Percentiles rank a stretch among this genome's conserved stretches.
These are phyloP conservation scores for Leptogaster cylindrica DNA, from an alignment of 2,888 invertebrate genomes.

Conservation along the genomic window DNA sequence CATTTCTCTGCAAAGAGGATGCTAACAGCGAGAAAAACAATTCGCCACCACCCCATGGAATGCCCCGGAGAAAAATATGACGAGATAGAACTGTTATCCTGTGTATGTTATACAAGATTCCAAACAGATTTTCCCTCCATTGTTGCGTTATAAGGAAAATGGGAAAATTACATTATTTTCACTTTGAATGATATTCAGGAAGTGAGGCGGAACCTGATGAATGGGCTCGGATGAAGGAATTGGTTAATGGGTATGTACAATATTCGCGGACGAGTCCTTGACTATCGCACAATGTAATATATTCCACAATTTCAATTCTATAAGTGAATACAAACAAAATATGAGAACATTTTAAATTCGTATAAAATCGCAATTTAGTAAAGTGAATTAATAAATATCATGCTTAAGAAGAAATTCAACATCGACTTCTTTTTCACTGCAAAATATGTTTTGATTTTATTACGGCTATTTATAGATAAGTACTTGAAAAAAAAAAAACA, in stretches of 20 bases:
- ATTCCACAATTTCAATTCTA: too few relatives aligned
- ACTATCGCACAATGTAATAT: too few relatives aligned
- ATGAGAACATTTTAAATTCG: conserved; percentile 29
- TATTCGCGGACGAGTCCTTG: neutral
- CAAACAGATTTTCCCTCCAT: conserved; percentile 51
- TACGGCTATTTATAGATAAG: too few relatives aligned
- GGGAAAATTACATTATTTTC: conserved; percentile 52
- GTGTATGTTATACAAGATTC: conserved; percentile 51
- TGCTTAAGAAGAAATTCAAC: too few relatives aligned
- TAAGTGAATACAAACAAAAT: neutral
- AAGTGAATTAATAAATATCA: too few relatives aligned
- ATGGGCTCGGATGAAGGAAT: neutral
- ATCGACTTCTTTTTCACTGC: too few relatives aligned
- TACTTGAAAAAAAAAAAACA: too few relatives aligned
- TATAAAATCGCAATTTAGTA: conserved; percentile 41
- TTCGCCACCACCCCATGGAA: conserved; percentile 38
- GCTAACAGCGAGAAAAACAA: conserved; percentile 44
- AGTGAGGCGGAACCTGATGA: conserved; percentile 13
- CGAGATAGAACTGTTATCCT: conserved; percentile 43
- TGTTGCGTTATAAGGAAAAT: conserved; percentile 48
- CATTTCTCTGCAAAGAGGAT: conserved; percentile 42
- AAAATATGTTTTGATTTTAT: too few relatives aligned
- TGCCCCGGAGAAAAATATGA: conserved; percentile 32
- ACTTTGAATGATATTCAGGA: conserved; percentile 48
- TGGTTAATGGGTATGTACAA: neutral